Evolutionary conservation across 2,888 invertebrate genomes (phyloP), one percentile per base, ranked within the genome.

Genomic region (Epinotia ramella): DNA sequence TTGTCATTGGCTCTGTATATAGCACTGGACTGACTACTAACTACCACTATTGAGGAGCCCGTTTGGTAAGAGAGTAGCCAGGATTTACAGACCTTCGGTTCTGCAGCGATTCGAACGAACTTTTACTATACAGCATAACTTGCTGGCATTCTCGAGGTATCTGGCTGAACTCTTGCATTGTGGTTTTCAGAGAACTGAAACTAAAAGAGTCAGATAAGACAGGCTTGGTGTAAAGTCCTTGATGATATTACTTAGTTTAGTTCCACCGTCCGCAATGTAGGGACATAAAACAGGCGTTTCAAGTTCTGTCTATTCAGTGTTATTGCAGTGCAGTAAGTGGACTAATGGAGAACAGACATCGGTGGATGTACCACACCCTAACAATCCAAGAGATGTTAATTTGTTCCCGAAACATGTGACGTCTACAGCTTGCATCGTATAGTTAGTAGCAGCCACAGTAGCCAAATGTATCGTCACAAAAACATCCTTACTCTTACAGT

Each of bases 331-430:
- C 4, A 49, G 49, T 49, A 49, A 49, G 13, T 13, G 49, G 16
- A 16, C 5, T 49, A 16, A 49, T 13, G 16, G 16, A 49, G 49
- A 49, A 49, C 5, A 49, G 5, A 49, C 16, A 49, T 16, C 49
- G 5, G 49, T 16, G 49, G n/a, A n/a, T 16, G 16, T 16, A 46
- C 13, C 13, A 12, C 4, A 49, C 49, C 49, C 5, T 49, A 33
- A 49, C 53, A 53, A n/a, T n/a, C 53, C 53, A 53, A n/a, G n/a
- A 53, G 53, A 13, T 53, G 53, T 53, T 53, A 53, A 53, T 53
- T 53, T n/a, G 16, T 53, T n/a, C n/a, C 53, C n/a, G 53, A 53
- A 53, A 53, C 53, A 49, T 49, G 53, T 49, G 49, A 49, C 12
- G 13, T 49, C 5, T 16, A 49, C 33, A 33, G 7, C 7, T 6